Conservation (phyloP, 2,888 invertebrate genomes). For the Heliconius charithonia region DNA sequence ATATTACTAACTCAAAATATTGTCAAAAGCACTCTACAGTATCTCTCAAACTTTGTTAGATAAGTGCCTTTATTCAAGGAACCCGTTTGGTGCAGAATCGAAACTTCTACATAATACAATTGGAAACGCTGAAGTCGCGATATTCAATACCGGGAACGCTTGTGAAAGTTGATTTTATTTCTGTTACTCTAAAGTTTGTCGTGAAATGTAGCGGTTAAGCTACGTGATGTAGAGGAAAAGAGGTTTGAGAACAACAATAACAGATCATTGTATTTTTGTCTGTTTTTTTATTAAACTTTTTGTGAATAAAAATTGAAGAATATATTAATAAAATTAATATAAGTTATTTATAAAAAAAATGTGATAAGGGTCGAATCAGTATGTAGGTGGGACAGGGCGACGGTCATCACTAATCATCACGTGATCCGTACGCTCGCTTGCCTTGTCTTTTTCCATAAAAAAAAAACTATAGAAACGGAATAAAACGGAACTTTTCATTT, state of each 20-base stretch:
- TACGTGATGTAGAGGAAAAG: conserved; percentile 21
- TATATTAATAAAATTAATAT: too few relatives aligned
- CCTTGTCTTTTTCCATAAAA: too few relatives aligned
- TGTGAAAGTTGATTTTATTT: conserved; percentile 31
- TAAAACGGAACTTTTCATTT: too few relatives aligned
- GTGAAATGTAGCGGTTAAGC: conserved; percentile 30
- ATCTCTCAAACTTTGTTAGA: conserved; percentile 12
- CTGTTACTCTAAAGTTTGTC: conserved; percentile 14
- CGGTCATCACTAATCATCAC: too few relatives aligned
- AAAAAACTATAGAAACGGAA: too few relatives aligned
- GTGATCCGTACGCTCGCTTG: too few relatives aligned
- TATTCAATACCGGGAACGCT: conserved; percentile 32
- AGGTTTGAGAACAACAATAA: conserved; percentile 22
- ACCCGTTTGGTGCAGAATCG: conserved; percentile 28
- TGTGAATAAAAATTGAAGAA: too few relatives aligned
- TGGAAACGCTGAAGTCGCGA: conserved; percentile 33
- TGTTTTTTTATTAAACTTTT: neutral
- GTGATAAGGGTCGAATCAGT: too few relatives aligned
- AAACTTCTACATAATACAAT: conserved; percentile 35
- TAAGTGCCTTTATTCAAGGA: conserved; percentile 30
- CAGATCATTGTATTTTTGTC: neutral
- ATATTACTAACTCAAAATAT: conserved; percentile 19
- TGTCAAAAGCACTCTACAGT: conserved; percentile 13
- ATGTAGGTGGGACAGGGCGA: too few relatives aligned
- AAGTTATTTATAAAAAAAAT: too few relatives aligned